Percentiles rank a stretch among this genome's conserved stretches.
Conservation (phyloP, 2,113 vertebrate species). For the Scortum barcoo region DNA sequence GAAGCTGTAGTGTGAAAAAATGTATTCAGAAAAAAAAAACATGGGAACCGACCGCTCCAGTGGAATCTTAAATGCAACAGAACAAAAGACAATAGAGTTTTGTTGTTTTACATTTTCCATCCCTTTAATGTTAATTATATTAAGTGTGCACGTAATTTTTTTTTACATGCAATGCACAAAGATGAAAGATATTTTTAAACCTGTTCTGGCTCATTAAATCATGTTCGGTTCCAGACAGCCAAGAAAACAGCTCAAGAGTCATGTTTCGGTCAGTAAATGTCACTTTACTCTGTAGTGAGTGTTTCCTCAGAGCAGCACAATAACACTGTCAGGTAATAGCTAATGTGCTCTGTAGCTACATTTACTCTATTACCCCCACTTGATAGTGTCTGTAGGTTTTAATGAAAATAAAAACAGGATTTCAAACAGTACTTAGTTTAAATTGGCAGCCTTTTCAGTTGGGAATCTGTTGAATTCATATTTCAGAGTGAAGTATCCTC, state of each 20-base stretch:
- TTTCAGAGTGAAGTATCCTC: neutral
- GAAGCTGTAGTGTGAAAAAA: neutral
- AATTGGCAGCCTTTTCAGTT: neutral
- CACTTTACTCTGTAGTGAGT: neutral
- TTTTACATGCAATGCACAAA: neutral
- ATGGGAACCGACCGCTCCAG: neutral
- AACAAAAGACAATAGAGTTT: neutral
- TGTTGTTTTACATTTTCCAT: constrained; percentile 11
- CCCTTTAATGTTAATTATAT: constrained; percentile 5
- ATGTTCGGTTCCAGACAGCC: neutral
- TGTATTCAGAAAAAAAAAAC: neutral
- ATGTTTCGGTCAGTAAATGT: neutral
- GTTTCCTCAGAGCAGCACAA: neutral
- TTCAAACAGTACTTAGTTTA: neutral
- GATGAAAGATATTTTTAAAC: constrained; percentile 13
- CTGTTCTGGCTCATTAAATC: constrained; percentile 3
- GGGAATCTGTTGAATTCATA: neutral
- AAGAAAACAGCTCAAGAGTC: neutral
- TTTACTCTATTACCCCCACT: neutral
- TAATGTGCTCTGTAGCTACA: neutral
- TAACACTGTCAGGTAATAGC: neutral
- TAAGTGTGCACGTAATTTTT: constrained; percentile 8
- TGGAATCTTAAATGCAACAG: neutral
- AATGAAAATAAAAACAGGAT: neutral
- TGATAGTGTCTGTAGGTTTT: no score